Percentiles rank a stretch among this genome's conserved stretches.
Evolutionary conservation across 2,888 invertebrate species (phyloP).

Genomic region (Alitta virens): DNA sequence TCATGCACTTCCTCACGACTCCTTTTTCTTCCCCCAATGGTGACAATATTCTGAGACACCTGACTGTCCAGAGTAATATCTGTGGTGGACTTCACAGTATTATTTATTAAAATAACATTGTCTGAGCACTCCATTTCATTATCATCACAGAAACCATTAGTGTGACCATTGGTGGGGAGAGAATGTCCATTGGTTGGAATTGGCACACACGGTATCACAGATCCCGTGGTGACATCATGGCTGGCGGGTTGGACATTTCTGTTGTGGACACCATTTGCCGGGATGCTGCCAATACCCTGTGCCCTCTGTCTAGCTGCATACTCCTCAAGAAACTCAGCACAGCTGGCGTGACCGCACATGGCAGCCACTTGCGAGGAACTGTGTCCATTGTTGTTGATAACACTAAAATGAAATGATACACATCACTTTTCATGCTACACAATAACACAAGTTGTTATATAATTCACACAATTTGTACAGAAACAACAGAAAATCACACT

Average conservation of each 20-base stretch:
- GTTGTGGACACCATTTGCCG: neutral
- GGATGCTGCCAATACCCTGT: neutral
- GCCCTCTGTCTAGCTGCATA: slow-evolving; percentile 8
- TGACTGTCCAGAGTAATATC: slow-evolving; percentile 27
- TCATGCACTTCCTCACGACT: slow-evolving; percentile 35
- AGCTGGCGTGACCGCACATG: slow-evolving; percentile 35
- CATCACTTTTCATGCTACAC: too few relatives aligned
- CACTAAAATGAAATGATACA: slow-evolving; percentile 32
- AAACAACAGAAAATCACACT: too few relatives aligned
- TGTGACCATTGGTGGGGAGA: neutral
- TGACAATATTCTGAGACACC: slow-evolving; percentile 25
- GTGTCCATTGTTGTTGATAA: slow-evolving; percentile 39
- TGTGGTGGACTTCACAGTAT: slow-evolving; percentile 11
- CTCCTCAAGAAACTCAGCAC: slow-evolving; percentile 36
- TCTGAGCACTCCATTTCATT: slow-evolving; percentile 26
- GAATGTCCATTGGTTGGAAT: too few relatives aligned
- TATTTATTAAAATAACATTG: neutral
- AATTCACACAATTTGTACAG: too few relatives aligned
- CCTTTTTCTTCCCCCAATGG: slow-evolving; percentile 39
- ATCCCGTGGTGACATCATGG: slow-evolving; percentile 12
- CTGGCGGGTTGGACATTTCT: slow-evolving; percentile 1
- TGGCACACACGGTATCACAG: neutral
- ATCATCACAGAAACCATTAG: neutral
- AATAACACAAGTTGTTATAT: too few relatives aligned
- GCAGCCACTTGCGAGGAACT: slow-evolving; percentile 40